Conservation (phyloP, 2,113 vertebrate genomes). For the Festucalex cinctus region DNA sequence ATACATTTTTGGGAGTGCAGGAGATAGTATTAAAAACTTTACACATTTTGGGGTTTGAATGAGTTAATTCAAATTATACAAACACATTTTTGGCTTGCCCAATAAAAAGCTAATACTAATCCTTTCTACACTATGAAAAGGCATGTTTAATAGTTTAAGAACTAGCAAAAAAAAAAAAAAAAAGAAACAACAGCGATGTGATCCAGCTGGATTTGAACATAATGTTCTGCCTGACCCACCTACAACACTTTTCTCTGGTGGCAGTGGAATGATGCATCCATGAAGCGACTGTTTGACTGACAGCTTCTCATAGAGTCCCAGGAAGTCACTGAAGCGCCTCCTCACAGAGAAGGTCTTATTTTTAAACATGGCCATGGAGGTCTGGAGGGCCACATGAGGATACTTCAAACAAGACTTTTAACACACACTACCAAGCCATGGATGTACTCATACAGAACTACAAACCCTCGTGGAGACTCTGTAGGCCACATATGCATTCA, state of each 20-base stretch:
- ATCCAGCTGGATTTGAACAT: too few species aligned
- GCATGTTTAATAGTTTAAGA: not conserved
- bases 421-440: not conserved
- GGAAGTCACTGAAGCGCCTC: conserved; percentile 94
- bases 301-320: conserved; percentile 93
- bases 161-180: not conserved
- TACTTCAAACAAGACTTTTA: not conserved
- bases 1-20: too few species aligned
- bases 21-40: too few species aligned
- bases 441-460: not conserved
- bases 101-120: not conserved
- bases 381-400: conserved; percentile 65
- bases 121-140: not conserved
- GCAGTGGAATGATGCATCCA: conserved; percentile 88
- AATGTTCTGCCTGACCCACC: conserved; percentile 64
- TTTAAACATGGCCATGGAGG: conserved; percentile 86
- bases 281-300: conserved; percentile 87
- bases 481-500: conserved; percentile 95
- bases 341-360: conserved; percentile 86
- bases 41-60: too few species aligned
- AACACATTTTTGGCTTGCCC: too few species aligned
- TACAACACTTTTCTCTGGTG: conserved; percentile 93
- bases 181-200: too few species aligned
- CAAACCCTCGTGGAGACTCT: conserved; percentile 92
- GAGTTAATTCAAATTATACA: too few species aligned